Evolutionary conservation across 2,797 vertebrate species (phyloP).

Genomic region (Sternotherus odoratus): DNA sequence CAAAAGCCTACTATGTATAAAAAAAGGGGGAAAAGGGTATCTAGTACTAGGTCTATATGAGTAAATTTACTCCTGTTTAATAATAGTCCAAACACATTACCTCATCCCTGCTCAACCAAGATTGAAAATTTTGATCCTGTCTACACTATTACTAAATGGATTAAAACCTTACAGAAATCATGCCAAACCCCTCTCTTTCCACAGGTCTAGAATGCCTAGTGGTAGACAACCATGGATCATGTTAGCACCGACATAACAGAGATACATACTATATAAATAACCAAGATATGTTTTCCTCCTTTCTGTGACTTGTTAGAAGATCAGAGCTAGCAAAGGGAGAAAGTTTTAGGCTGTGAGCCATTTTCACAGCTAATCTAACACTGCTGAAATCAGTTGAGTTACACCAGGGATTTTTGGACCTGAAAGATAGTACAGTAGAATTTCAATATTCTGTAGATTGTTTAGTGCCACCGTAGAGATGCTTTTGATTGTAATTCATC

Average conservation of each 20-base stretch:
- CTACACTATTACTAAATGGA: neutral
- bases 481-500: neutral
- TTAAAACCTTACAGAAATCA: neutral
- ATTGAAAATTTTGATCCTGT: neutral
- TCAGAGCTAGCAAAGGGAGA: neutral
- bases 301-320: neutral
- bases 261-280: fast-evolving
- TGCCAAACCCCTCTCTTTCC: neutral
- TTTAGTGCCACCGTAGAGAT: neutral
- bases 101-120: neutral
- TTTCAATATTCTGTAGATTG: neutral
- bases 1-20: neutral
- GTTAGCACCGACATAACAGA: neutral
- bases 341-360: neutral
- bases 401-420: neutral
- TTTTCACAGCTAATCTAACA: neutral
- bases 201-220: neutral
- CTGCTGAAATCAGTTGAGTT: neutral
- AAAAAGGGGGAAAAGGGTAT: neutral
- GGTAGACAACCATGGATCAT: neutral
- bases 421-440: neutral
- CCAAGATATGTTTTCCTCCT: neutral
- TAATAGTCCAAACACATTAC: neutral
- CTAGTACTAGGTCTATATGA: fast-evolving
- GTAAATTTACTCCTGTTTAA: neutral